Percentiles rank a stretch among this genome's conserved stretches.
These are phyloP conservation scores for Aplocera efformata DNA, from an alignment of 2,888 invertebrate genomes.

Conservation along the genomic window DNA sequence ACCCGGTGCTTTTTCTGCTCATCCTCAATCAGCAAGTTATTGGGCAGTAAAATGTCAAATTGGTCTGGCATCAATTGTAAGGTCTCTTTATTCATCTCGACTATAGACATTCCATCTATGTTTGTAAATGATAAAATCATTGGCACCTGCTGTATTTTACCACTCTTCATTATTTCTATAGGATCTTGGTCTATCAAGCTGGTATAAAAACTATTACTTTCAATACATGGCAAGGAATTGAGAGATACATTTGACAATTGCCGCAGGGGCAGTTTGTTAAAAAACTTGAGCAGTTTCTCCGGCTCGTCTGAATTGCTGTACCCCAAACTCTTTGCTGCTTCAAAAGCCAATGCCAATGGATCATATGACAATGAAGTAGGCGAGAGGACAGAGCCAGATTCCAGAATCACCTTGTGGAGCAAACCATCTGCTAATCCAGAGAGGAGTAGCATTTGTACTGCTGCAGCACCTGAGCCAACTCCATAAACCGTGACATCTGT, in stretches of 20 bases:
- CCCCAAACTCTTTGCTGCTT: slow-evolving; percentile 70
- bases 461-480: slow-evolving; percentile 57
- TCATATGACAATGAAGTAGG: slow-evolving; percentile 49
- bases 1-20: slow-evolving; percentile 39
- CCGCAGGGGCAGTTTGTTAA: slow-evolving; percentile 31
- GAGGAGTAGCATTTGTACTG: slow-evolving; percentile 54
- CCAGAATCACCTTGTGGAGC: slow-evolving; percentile 58
- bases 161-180: slow-evolving; percentile 39
- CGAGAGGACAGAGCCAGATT: slow-evolving; percentile 63
- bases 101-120: slow-evolving; percentile 36
- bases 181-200: slow-evolving; percentile 55
- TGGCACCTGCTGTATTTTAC: slow-evolving; percentile 48
- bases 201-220: slow-evolving; percentile 35
- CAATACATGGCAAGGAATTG: slow-evolving; percentile 55
- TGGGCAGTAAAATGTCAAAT: slow-evolving; percentile 55
- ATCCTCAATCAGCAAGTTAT: slow-evolving; percentile 50
- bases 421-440: slow-evolving; percentile 52
- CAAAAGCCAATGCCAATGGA: slow-evolving; percentile 43
- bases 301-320: slow-evolving; percentile 38
- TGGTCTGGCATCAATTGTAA: slow-evolving; percentile 39
- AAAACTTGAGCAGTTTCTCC: slow-evolving; percentile 44
- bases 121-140: slow-evolving; percentile 50
- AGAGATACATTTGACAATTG: slow-evolving; percentile 37
- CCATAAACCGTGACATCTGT: slow-evolving; percentile 61
- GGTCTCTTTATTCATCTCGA: slow-evolving; percentile 34